phyloP scores from a whole-genome alignment of 2,888 invertebrate genomes.

The Acleris sparsana region DNA sequence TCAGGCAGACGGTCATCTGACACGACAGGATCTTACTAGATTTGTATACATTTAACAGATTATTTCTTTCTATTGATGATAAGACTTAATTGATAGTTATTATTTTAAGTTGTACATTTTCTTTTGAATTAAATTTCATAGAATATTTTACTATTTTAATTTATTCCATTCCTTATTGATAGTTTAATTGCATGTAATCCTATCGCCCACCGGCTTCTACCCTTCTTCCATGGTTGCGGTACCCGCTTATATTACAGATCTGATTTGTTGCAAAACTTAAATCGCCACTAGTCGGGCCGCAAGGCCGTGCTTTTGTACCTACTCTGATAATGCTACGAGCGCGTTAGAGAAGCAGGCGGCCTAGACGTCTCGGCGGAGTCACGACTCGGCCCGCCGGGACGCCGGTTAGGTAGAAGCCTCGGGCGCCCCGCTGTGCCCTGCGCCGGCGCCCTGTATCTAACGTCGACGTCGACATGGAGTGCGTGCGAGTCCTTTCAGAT shows the following conservation, averaged over 20 bases:
- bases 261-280: slow-evolving; percentile 1
- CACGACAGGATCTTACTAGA: slow-evolving; percentile 14
- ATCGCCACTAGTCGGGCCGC: slow-evolving; percentile 7
- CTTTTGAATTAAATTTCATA: slow-evolving; percentile 34
- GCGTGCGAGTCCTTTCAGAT: slow-evolving; percentile 38
- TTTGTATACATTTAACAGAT: slow-evolving; percentile 30
- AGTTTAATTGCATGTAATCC: slow-evolving; percentile 30
- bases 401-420: slow-evolving; percentile 6
- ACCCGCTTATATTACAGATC: background rate
- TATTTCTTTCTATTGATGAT: slow-evolving; percentile 20
- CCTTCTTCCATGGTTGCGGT: slow-evolving; percentile 33
- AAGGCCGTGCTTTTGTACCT: slow-evolving; percentile 3
- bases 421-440: slow-evolving; percentile 19
- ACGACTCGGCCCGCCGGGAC: background rate
- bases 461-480: slow-evolving; percentile 36
- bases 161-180: slow-evolving; percentile 10
- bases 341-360: background rate
- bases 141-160: slow-evolving; percentile 31
- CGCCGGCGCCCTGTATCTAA: slow-evolving; percentile 29
- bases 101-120: slow-evolving; percentile 36
- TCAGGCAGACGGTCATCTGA: slow-evolving; percentile 4
- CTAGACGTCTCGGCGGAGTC: background rate
- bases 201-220: slow-evolving; percentile 12
- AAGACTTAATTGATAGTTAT: slow-evolving; percentile 27
- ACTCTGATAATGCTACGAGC: slow-evolving; percentile 10